Conservation (phyloP, 2,888 invertebrate species). For the Drosophila picticornis region DNA sequence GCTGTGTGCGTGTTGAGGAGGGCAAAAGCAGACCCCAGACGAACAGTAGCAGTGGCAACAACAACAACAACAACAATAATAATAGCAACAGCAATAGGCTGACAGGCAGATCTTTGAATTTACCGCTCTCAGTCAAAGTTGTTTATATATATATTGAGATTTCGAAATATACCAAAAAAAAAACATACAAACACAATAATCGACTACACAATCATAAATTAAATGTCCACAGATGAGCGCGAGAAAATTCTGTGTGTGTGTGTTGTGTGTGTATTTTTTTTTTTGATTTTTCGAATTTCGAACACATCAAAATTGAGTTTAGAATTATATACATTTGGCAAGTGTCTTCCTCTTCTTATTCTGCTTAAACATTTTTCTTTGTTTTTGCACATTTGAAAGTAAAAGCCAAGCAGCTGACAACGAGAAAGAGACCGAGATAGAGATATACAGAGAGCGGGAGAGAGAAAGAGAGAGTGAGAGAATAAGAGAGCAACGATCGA, state of each 20-base stretch:
- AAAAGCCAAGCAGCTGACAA: slow-evolving; percentile 52
- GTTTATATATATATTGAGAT: slow-evolving; percentile 49
- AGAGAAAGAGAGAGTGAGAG: background rate
- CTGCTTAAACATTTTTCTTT: slow-evolving; percentile 19
- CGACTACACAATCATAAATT: slow-evolving; percentile 56
- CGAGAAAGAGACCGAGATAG: background rate
- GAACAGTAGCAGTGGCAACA: slow-evolving; percentile 32
- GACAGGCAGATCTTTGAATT: slow-evolving; percentile 50
- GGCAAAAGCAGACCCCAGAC: slow-evolving; percentile 44
- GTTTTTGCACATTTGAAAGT: slow-evolving; percentile 60
- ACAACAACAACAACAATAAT: slow-evolving; percentile 41
- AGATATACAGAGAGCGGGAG: background rate
- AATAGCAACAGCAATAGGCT: slow-evolving; percentile 33
- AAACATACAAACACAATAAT: slow-evolving; percentile 19
- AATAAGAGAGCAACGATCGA: slow-evolving; percentile 39
- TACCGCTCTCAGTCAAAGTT: slow-evolving; percentile 50
- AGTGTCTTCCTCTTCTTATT: slow-evolving; percentile 1
- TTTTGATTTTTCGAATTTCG: slow-evolving; percentile 67
- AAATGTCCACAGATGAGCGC: slow-evolving; percentile 38
- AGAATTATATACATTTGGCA: slow-evolving; percentile 44
- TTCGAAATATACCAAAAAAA: slow-evolving; percentile 69
- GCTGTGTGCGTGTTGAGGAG: slow-evolving; percentile 64
- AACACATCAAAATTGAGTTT: slow-evolving; percentile 65
- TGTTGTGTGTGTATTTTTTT: background rate
- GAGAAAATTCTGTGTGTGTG: slow-evolving; percentile 19